Evolutionary conservation across 1,140 invertebrate species (phyloP).

Genomic region (Drosophila watanabei): DNA sequence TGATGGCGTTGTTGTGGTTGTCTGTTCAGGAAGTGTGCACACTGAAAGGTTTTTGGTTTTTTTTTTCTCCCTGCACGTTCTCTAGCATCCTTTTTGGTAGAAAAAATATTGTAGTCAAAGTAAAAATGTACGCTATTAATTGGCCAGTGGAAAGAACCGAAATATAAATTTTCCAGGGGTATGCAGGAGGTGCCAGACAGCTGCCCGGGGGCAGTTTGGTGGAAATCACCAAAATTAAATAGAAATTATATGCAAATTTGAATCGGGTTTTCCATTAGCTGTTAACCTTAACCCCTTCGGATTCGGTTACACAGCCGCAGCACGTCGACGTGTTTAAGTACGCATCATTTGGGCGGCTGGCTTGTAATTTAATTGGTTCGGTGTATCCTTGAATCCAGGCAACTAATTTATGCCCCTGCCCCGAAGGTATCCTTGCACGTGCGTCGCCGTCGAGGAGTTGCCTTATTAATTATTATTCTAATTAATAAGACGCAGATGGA

Average conservation of each 20-base stretch:
- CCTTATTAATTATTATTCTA: constrained; percentile 85
- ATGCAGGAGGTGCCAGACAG: constrained; percentile 1
- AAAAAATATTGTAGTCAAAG: constrained; percentile 64
- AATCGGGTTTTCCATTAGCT: constrained; percentile 73
- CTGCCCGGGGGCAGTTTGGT: constrained; percentile 1
- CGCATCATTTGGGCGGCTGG: constrained; percentile 78
- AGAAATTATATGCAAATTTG: constrained; percentile 81
- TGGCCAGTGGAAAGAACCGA: constrained; percentile 45
- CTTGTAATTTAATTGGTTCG: constrained; percentile 82
- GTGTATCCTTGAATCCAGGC: constrained; percentile 49
- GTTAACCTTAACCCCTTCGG: constrained; percentile 43
- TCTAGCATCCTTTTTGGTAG: constrained; percentile 14
- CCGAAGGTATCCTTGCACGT: constrained; percentile 55
- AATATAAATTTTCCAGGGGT: constrained; percentile 5
- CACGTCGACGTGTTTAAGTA: constrained; percentile 83
- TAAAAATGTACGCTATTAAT: constrained; percentile 76
- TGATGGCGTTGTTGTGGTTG: constrained; percentile 56
- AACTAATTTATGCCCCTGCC: constrained; percentile 73
- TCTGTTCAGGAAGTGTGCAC: constrained; percentile 80
- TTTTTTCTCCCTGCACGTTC: constrained; percentile 8
- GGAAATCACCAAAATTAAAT: constrained; percentile 61
- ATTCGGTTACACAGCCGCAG: constrained; percentile 64
- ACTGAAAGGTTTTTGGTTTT: constrained; percentile 51
- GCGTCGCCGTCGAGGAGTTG: constrained; percentile 65
- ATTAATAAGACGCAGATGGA: constrained; percentile 77